Conservation (phyloP, 2,113 vertebrate genomes). For the Melospiza georgiana region DNA sequence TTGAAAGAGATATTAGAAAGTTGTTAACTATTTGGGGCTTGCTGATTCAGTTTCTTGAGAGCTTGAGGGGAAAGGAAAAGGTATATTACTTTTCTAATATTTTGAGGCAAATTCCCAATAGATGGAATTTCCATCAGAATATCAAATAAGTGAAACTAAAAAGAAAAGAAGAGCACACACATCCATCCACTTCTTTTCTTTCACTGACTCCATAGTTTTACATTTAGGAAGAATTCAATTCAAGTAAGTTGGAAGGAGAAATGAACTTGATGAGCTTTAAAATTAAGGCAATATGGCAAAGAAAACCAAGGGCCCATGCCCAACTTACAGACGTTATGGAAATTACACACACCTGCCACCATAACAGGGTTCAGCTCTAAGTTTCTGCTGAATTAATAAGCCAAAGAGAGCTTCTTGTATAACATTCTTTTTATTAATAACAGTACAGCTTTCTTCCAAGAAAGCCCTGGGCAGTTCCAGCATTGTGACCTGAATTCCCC, state of each 20-base stretch:
- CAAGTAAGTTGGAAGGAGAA: neutral
- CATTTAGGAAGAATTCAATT: neutral
- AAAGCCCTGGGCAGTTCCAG: neutral
- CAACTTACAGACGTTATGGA: neutral
- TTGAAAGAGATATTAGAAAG: constrained; percentile 5
- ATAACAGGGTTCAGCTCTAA: neutral
- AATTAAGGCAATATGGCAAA: neutral
- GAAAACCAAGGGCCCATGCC: neutral
- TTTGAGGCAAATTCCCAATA: neutral
- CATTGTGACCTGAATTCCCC: neutral
- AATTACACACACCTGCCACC: neutral
- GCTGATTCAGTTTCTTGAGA: constrained; percentile 1
- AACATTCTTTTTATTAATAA: neutral
- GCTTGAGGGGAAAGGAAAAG: neutral
- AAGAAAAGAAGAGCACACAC: neutral
- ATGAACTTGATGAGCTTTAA: neutral
- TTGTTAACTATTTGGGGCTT: neutral
- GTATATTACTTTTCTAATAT: neutral
- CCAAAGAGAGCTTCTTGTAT: neutral
- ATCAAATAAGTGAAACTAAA: neutral
- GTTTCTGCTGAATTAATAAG: neutral
- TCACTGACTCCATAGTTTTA: neutral
- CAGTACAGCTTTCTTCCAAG: neutral
- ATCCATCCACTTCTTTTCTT: neutral
- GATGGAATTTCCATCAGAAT: neutral